Base-by-base conservation (phyloP, 35 echinoderm and acorn worm species). In the Ophioderma brevispina region DNA sequence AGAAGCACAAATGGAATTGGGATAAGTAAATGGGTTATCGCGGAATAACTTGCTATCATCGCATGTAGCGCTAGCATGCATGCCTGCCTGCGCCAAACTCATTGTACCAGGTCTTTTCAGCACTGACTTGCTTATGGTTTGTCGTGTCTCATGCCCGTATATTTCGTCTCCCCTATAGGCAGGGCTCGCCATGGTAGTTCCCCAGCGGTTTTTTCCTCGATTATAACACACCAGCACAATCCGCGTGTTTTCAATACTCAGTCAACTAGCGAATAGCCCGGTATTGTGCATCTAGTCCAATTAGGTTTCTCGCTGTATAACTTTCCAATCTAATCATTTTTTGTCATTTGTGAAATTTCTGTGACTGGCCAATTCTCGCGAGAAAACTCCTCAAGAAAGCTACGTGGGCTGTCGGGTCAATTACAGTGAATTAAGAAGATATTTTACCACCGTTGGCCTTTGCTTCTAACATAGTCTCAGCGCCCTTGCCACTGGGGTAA, bases 401-500 rank as follows among this genome's bases (percentile, higher is more conserved):
- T 70, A 18, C 28, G 23, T 70, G 59, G 59, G 59, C 4, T 25
- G 59, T 70, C 59, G 59, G 17, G 6, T 70, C 59, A 70, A 70
- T 70, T 70, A 70, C 59, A 70, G n/a, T 70, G 28, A 70, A 70
- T 70, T 70, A 70, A 70, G 59, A 70, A 70, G 59, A 70, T 18
- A 70, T 3, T 6, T 70, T 70, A 70, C 6, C 59, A 18, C 59
- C 59, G n/a, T 25, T 70, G 59, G 59, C 59, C 59, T 70, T 70
- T 70, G 28, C 41, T 46, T 70, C 59, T 70, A 2, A 30, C 28
- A n/a, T n/a, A n/a, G n/a, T n/a, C n/a, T n/a, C n/a, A n/a, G n/a
- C n/a, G n/a, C 23, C 59, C 59, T 70, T 70, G 59, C 59, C 59
- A 70, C 28, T 25, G 28, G 59, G 59, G 59, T 70, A 18, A 52